phyloP scores from a whole-genome alignment of 2,113 vertebrate genomes.

The Barbus barbus region DNA sequence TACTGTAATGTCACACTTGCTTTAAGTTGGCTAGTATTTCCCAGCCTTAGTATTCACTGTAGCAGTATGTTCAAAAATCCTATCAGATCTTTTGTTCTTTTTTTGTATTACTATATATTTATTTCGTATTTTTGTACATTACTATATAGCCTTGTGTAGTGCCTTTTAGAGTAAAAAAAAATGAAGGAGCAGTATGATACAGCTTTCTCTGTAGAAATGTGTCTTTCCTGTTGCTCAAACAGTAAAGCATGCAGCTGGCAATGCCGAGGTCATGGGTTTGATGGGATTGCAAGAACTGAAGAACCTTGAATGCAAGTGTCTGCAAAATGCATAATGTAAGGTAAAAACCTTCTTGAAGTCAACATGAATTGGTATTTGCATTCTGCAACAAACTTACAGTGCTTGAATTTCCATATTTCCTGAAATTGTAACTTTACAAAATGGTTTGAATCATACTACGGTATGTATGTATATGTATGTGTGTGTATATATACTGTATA shows the following conservation, averaged over 20 bases:
- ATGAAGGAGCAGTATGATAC: not conserved
- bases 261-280: not conserved
- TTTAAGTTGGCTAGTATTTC: conserved; percentile 3
- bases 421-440: not conserved
- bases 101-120: not conserved
- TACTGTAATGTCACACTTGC: conserved; percentile 34
- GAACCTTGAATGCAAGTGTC: not conserved
- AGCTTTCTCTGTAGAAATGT: not conserved
- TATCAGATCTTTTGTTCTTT: not conserved
- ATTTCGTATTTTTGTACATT: not conserved
- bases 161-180: not conserved
- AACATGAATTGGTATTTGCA: not conserved
- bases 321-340: not conserved
- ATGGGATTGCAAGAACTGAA: not conserved
- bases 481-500: too few relatives aligned
- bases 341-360: not conserved
- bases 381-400: not conserved
- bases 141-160: not conserved
- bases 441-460: not conserved
- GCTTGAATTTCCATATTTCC: not conserved
- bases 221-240: not conserved
- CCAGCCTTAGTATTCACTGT: not conserved
- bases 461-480: too few relatives aligned
- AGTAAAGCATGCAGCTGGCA: not conserved
- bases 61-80: not conserved